Conservation (phyloP, 2,113 vertebrate species). For the Rhagologus leucostigma region DNA sequence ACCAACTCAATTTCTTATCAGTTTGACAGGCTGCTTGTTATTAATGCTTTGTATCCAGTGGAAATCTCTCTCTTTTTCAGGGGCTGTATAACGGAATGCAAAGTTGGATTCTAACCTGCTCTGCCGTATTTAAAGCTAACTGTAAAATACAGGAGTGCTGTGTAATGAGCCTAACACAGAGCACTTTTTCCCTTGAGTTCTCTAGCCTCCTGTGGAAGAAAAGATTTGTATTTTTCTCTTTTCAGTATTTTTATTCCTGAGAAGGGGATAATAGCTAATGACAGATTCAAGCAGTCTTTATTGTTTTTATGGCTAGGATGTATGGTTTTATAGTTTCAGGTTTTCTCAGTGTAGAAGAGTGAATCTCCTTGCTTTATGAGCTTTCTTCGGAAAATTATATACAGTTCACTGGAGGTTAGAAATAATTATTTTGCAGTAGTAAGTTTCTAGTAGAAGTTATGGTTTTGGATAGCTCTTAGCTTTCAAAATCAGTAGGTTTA, state of each 20-base stretch:
- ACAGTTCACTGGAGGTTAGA: not conserved
- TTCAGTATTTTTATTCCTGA: not conserved
- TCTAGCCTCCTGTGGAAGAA: not conserved
- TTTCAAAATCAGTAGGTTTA: not conserved
- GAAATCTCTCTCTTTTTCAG: not conserved
- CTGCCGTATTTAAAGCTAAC: not conserved
- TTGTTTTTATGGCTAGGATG: not conserved
- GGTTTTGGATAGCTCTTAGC: not conserved
- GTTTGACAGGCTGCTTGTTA: not conserved
- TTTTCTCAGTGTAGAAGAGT: not conserved
- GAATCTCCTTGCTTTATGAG: not conserved
- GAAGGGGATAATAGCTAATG: not conserved
- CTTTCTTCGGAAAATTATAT: not conserved
- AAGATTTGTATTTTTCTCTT: not conserved
- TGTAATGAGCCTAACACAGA: not conserved
- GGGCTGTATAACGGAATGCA: not conserved
- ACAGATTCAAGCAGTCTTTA: not conserved
- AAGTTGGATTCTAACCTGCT: not conserved
- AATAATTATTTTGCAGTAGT: not conserved
- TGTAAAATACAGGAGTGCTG: not conserved
- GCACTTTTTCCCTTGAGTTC: not conserved
- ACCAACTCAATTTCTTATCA: not conserved
- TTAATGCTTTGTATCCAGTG: not conserved
- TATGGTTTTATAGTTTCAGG: conserved; percentile 8
- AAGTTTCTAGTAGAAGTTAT: not conserved